Evolutionary conservation across 2,113 vertebrate species (phyloP), one percentile per base, ranked within the genome.

Genomic region (Collichthys lucidus): DNA sequence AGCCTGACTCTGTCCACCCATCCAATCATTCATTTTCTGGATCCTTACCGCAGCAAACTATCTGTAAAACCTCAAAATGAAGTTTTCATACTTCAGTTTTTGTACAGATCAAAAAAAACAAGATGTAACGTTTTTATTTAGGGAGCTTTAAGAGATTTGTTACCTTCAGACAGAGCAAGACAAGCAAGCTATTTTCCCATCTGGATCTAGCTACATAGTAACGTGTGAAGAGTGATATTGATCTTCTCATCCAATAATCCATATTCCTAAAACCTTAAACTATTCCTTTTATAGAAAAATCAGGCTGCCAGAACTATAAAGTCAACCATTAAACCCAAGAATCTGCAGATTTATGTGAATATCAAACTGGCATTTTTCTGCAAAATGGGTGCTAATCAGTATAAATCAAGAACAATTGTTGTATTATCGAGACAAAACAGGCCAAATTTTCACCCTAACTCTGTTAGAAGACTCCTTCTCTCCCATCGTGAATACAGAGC

Each of bases 401-500:
- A 52, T 40, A n/a, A 72, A 79, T 71, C 52, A 56, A 67, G 24
- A 52, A 2, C 31, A 53, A 49, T 42, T n/a, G 19, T 10, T n/a
- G 26, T 19, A 40, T 84, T 74, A 12, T 47, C n/a, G 1, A 56
- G 59, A 57, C 63, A 42, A 17, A 77, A 72, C 1, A 55, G 4
- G 26, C 49, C 65, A 19, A 77, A 74, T 59, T 77, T 78, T 86
- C 49, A 55, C 14, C 47, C 40, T 26, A 24, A 40, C 44, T 26
- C 56, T 56, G 55, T 55, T 9, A 2, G 1, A 11, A 56, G 57
- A 62, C 53, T 75, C 61, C 49, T 22, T 83, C 67, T 86, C 71
- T 71, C 35, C 55, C 61, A 17, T 59, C 61, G 67, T 78, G 40
- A 72, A 14, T 44, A 3, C 29, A 50, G 68, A 67, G 62, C 57